These are phyloP conservation scores for Melanargia galathea DNA, from an alignment of 2,888 invertebrate genomes.

Conservation along the genomic window DNA sequence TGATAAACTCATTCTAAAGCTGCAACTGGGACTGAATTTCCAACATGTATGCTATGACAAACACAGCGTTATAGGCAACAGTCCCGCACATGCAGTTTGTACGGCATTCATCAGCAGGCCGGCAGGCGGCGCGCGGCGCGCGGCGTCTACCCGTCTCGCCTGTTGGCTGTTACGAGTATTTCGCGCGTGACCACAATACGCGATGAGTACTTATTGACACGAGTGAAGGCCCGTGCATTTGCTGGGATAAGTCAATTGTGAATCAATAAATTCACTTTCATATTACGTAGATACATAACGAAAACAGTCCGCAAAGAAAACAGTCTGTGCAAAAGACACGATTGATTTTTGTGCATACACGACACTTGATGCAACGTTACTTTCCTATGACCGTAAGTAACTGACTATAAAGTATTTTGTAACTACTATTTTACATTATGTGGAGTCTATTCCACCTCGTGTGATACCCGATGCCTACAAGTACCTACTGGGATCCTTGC, in stretches of 20 bases:
- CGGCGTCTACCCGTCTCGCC: conserved; percentile 40
- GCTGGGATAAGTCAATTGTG: too few species aligned
- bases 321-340: background rate
- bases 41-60: background rate
- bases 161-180: conserved; percentile 18
- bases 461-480: conserved; percentile 13
- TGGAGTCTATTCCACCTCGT: background rate
- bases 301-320: background rate
- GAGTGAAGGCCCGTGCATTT: conserved; percentile 22
- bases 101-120: conserved; percentile 29
- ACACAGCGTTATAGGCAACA: background rate
- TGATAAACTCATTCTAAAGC: too few species aligned
- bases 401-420: too few species aligned
- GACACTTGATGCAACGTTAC: too few species aligned
- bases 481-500: conserved; percentile 20
- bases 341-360: background rate
- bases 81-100: conserved; percentile 35
- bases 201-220: conserved; percentile 17
- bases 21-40: background rate
- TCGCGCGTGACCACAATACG: conserved; percentile 34
- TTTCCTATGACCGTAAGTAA: too few species aligned
- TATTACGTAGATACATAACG: too few species aligned
- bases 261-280: too few species aligned
- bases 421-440: background rate
- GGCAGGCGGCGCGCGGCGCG: background rate